Evolutionary conservation across 1,140 invertebrate species (phyloP).

Genomic region (Calephelis virginiensis): DNA sequence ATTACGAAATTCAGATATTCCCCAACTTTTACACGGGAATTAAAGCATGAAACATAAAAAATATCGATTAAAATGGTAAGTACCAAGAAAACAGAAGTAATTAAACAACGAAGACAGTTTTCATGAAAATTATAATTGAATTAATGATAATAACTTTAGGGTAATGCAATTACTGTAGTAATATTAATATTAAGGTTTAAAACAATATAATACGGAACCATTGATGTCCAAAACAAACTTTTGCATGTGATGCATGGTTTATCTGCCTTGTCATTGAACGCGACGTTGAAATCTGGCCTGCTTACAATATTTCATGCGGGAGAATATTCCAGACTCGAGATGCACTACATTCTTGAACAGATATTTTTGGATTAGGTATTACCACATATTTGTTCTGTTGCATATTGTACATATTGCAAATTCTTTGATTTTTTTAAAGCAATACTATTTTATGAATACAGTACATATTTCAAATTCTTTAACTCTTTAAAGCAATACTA

Average conservation of each 20-base stretch:
- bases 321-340: neutral
- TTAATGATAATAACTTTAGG: no score
- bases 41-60: no score
- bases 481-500: neutral
- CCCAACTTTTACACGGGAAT: no score
- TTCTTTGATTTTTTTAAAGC: neutral
- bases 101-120: no score
- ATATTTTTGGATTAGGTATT: slow-evolving; percentile 9
- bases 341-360: neutral
- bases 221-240: neutral
- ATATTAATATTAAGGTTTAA: neutral
- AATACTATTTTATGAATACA: neutral
- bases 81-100: no score
- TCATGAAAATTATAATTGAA: no score
- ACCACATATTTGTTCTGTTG: neutral
- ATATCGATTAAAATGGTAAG: no score
- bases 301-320: slow-evolving; percentile 11
- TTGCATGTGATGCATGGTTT: neutral
- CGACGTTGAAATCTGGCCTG: slow-evolving; percentile 1
- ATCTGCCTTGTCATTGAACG: slow-evolving; percentile 1
- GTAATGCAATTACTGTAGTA: no score
- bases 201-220: neutral
- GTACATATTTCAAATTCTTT: neutral
- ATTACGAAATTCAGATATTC: no score
- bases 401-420: neutral